These are phyloP conservation scores for Ageneiosus marmoratus DNA, from an alignment of 2,113 vertebrate genomes.

Conservation along the genomic window DNA sequence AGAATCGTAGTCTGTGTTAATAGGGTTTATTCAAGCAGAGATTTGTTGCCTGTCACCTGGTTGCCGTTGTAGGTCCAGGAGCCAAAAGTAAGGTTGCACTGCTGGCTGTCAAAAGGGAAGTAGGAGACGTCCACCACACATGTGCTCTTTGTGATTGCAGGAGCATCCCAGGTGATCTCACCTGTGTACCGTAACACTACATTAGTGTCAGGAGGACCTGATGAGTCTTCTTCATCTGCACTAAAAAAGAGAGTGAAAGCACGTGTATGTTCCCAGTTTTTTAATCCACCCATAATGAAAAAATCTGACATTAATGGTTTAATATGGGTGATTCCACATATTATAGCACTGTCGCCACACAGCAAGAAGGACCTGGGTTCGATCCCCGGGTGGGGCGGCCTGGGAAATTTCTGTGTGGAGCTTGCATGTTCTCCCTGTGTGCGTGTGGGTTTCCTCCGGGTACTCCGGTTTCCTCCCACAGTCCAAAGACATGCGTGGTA, in stretches of 20 bases:
- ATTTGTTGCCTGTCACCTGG: slow-evolving; percentile 72
- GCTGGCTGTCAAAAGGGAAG: slow-evolving; percentile 93
- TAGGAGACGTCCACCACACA: slow-evolving; percentile 95
- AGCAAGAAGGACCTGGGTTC: too few species aligned
- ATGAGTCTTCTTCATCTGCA: slow-evolving; percentile 87
- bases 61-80: slow-evolving; percentile 99
- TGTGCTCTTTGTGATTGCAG: slow-evolving; percentile 94
- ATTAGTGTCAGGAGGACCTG: slow-evolving; percentile 87
- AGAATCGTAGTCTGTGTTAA: not conserved
- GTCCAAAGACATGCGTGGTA: too few species aligned
- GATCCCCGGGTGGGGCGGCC: too few species aligned
- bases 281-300: not conserved
- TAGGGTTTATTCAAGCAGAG: not conserved
- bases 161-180: slow-evolving; percentile 93
- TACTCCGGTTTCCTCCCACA: too few species aligned
- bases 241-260: slow-evolving; percentile 60
- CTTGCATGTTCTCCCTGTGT: too few species aligned
- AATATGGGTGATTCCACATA: not conserved
- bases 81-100: slow-evolving; percentile 95
- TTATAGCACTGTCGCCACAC: too few species aligned
- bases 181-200: slow-evolving; percentile 91
- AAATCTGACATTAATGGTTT: not conserved
- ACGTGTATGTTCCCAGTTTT: not conserved
- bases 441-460: too few species aligned
- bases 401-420: too few species aligned